phyloP scores from a whole-genome alignment of 2,888 invertebrate species.

The Carpatolechia fugitivella region DNA sequence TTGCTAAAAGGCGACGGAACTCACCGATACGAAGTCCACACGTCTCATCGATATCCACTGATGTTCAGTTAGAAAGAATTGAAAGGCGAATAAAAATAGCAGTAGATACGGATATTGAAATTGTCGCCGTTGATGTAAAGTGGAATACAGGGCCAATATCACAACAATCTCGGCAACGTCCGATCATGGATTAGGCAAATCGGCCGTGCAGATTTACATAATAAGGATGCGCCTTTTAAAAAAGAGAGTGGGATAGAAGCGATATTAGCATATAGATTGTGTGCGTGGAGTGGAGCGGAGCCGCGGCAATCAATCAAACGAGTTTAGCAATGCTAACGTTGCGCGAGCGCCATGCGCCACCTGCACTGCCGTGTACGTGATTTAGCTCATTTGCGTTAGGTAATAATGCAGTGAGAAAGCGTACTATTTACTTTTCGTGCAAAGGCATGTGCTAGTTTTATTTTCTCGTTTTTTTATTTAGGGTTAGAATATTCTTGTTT shows the following conservation, averaged over 20 bases:
- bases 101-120: not conserved
- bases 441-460: too few species aligned
- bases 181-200: constrained; percentile 59
- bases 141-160: constrained; percentile 23
- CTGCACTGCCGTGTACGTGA: not conserved
- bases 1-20: not conserved
- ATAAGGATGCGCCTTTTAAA: constrained; percentile 52
- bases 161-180: constrained; percentile 39
- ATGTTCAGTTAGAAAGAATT: not conserved
- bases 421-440: too few species aligned
- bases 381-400: not conserved
- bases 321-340: constrained; percentile 16
- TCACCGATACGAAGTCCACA: not conserved
- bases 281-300: constrained; percentile 36
- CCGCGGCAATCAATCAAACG: constrained; percentile 53
- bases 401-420: not conserved
- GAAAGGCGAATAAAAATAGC: too few species aligned
- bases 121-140: not conserved
- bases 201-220: constrained; percentile 57
- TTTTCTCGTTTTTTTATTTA: too few species aligned
- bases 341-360: too few species aligned
- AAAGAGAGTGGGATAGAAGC: constrained; percentile 27
- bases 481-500: too few species aligned
- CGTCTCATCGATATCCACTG: not conserved
- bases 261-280: constrained; percentile 67